phyloP scores from a whole-genome alignment of 2,113 vertebrate species.

The Melanerpes formicivorus region DNA sequence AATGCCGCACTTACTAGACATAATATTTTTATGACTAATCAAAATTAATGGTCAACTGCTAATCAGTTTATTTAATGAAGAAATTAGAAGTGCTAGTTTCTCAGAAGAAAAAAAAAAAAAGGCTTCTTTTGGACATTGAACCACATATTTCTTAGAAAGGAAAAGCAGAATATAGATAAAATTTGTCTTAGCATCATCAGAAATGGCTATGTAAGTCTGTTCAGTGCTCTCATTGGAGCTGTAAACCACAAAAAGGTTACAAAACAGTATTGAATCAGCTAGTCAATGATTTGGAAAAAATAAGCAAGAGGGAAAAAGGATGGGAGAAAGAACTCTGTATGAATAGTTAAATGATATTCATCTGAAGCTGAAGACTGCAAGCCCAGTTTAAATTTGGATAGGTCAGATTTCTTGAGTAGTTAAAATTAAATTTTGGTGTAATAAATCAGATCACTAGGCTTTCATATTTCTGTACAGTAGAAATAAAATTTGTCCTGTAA shows the following conservation, averaged over 20 bases:
- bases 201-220: not conserved
- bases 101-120: fast-evolving
- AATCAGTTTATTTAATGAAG: not conserved
- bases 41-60: not conserved
- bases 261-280: not conserved
- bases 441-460: not conserved
- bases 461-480: not conserved
- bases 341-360: not conserved
- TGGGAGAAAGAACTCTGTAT: not conserved
- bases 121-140: not conserved
- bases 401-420: not conserved
- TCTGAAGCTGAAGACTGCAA: not conserved
- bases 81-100: not conserved
- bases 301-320: fast-evolving
- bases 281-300: not conserved
- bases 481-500: not conserved
- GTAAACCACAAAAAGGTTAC: not conserved
- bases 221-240: not conserved
- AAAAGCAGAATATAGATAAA: not conserved
- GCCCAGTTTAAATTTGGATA: not conserved
- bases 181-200: not conserved
- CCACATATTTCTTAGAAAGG: not conserved
- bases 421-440: not conserved
- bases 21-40: not conserved
- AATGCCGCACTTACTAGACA: not conserved